Evolutionary conservation across 2,113 vertebrate genomes (phyloP), one percentile per base, ranked within the genome.

Genomic region (Pristiophorus japonicus): DNA sequence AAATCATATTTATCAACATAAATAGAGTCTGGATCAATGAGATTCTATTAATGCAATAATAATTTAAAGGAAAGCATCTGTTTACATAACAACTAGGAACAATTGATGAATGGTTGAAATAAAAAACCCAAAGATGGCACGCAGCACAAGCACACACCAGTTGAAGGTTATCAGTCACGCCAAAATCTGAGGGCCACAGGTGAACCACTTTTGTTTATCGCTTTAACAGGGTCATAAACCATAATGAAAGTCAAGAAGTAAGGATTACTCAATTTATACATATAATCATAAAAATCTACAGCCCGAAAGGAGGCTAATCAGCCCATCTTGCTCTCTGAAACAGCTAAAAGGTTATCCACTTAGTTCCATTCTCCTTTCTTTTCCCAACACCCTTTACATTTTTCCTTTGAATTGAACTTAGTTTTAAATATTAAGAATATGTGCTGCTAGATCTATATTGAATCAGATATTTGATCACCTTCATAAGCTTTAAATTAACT

Each of bases 261-360:
- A 62, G 59, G 59, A 92, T 92, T 92, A 92, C 38, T 38, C n/a
- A 62, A 91, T 91, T 62, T 91, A 38, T n/a, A 38, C 88, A 91
- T 85, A 85, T 47, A 85, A 20, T 47, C 55, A 20, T 38, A 91
- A 63, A 91, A 91, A 62, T 18, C n/a, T 62, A 63, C 62, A n/a
- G 88, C 59, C 4, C 30, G n/a, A 91, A 62, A 91, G 30, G n/a
- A 30, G 27, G 10, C 24, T 88, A 88, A 88, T 91, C 63, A 34
- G 88, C 4, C n/a, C 55, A 91, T 63, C 88, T 63, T 5, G 16
- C n/a, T 38, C 55, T 92, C 59, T n/a, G 12, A 7, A 91, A 62
- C 34, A 34, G 34, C 22, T 65, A 51, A 51, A 51, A 51, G 4
- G 51, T 51, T 51, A 92, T 10, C n/a, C 18, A 10, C 16, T 38